These are phyloP conservation scores for Linhomoeus sp. DNA, from an alignment of 2,888 invertebrate genomes.

Conservation along the genomic window DNA sequence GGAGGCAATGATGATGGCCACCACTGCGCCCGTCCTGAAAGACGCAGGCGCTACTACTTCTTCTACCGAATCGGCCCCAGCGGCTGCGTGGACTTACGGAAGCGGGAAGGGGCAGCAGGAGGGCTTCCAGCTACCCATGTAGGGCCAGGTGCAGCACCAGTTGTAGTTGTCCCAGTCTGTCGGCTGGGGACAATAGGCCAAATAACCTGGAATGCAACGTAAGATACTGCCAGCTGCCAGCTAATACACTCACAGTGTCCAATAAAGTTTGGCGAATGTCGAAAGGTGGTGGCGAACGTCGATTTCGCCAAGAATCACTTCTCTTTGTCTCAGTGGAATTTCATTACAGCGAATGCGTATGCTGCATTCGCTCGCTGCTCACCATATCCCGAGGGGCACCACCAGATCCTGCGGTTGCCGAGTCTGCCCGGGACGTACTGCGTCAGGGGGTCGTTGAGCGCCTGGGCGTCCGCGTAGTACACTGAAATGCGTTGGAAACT, in stretches of 20 bases:
- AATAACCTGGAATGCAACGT: constrained; percentile 19
- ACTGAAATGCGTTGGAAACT: constrained; percentile 8
- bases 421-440: constrained; percentile 26
- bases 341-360: no score
- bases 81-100: constrained; percentile 7
- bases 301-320: no score
- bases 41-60: background rate
- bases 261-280: no score
- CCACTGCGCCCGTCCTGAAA: constrained; percentile 20
- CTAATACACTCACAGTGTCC: no score
- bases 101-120: constrained; percentile 27
- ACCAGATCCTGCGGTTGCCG: constrained; percentile 24
- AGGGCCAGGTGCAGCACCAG: constrained; percentile 25
- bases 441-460: constrained; percentile 23
- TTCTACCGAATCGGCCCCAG: no score
- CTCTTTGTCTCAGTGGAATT: no score
- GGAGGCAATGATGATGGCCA: constrained; percentile 23
- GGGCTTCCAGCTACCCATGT: constrained; percentile 24
- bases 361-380: background rate
- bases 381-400: constrained; percentile 28
- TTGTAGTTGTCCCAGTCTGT: constrained; percentile 29
- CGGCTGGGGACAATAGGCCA: constrained; percentile 27
- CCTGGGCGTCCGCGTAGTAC: constrained; percentile 18
- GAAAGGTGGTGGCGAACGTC: no score
- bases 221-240: no score